Conservation (phyloP, 2,888 invertebrate species). For the Cryptus viduatorius region DNA sequence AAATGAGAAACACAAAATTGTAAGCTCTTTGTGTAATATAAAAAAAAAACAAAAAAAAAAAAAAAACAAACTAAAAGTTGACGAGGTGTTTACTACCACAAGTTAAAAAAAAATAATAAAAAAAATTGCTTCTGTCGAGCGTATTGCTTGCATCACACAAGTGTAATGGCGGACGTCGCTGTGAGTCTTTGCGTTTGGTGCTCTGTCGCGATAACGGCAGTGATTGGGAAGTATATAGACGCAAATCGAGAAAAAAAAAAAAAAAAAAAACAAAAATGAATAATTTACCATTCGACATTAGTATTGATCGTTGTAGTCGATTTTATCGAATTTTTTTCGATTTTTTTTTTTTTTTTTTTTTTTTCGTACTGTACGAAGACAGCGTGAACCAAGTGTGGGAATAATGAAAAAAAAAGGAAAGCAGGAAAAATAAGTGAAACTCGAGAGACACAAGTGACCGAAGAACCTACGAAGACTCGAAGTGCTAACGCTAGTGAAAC, state of each 20-base stretch:
- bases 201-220: conserved; percentile 49
- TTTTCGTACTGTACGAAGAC: conserved; percentile 10
- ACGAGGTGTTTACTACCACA: conserved; percentile 40
- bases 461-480: conserved; percentile 13
- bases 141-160: conserved; percentile 52
- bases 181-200: conserved; percentile 55
- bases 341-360: conserved; percentile 22
- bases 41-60: conserved; percentile 47
- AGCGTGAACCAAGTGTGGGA: conserved; percentile 13
- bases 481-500: conserved; percentile 54
- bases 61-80: conserved; percentile 41
- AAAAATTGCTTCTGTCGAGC: conserved; percentile 49
- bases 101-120: conserved; percentile 21
- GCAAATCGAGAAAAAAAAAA: neutral
- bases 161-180: conserved; percentile 33
- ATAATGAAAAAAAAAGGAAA: conserved; percentile 20
- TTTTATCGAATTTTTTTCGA: too few relatives aligned
- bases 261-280: neutral
- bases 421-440: conserved; percentile 36
- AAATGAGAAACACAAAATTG: conserved; percentile 67
- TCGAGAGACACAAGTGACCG: conserved; percentile 41
- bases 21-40: conserved; percentile 73
- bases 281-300: conserved; percentile 48
- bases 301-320: conserved; percentile 51
- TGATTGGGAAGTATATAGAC: conserved; percentile 42